A percentile compares a stretch with the other conserved stretches of the same genome.
Evolutionary conservation across 92 coral and sea anemone species (phyloP).

Genomic region (Phenganax stokvisi): DNA sequence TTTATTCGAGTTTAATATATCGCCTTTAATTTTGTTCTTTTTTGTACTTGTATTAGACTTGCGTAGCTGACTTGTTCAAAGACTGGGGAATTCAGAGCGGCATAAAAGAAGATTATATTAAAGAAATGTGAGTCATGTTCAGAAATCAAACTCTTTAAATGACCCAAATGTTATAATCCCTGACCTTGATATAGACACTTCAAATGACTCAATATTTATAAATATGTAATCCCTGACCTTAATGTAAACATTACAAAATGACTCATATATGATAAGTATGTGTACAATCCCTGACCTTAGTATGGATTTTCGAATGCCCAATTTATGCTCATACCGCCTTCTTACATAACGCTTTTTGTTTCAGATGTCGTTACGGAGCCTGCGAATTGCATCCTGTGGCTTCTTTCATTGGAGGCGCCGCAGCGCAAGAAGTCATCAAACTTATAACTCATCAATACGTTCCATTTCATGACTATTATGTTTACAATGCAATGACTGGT

Average conservation of each 20-base stretch:
- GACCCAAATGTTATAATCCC: too few relatives aligned
- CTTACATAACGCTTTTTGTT: not conserved
- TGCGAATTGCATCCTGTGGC: constrained; percentile 89
- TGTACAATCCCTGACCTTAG: too few relatives aligned
- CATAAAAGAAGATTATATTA: constrained; percentile 78
- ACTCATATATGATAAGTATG: too few relatives aligned
- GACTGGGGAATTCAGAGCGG: constrained; percentile 71
- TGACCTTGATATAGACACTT: not conserved
- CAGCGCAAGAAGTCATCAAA: constrained; percentile 91
- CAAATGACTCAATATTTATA: not conserved
- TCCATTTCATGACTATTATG: constrained; percentile 75
- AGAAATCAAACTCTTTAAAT: not conserved
- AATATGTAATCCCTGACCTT: too few relatives aligned
- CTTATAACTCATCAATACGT: constrained; percentile 92
- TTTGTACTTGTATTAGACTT: constrained; percentile 47
- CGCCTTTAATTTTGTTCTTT: not conserved
- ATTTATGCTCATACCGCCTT: too few relatives aligned
- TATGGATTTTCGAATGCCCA: too few relatives aligned
- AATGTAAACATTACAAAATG: not conserved
- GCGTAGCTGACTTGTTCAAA: constrained; percentile 70
- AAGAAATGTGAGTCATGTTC: constrained; percentile 75
- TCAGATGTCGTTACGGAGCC: constrained; percentile 99
- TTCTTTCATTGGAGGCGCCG: constrained; percentile 94
- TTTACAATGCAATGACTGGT: constrained; percentile 94
- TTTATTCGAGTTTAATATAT: not conserved